Conservation (phyloP, 2,797 vertebrate genomes). For the Scarus forsteni region DNA sequence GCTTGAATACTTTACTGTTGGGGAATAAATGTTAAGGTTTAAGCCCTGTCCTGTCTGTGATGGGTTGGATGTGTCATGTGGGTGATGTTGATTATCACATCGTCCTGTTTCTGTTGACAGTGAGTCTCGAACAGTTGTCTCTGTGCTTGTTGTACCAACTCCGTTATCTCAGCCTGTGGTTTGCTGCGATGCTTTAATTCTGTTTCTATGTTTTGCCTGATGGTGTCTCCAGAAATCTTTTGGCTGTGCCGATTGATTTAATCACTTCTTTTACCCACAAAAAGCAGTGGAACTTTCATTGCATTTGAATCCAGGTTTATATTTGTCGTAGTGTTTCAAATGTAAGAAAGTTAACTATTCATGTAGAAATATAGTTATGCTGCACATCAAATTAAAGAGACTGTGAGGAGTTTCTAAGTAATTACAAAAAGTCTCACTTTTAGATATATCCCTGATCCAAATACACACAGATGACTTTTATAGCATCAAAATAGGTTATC, state of each 20-base stretch:
- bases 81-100: not conserved
- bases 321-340: too few species aligned
- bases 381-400: too few species aligned
- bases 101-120: not conserved
- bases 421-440: too few species aligned
- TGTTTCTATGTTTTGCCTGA: not conserved
- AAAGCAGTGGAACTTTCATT: not conserved
- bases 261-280: not conserved
- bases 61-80: not conserved
- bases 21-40: not conserved
- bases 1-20: not conserved
- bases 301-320: not conserved
- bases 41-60: not conserved
- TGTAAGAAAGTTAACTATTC: too few species aligned
- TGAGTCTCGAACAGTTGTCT: not conserved
- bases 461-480: too few species aligned
- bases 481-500: too few species aligned
- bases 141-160: not conserved
- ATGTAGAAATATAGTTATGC: too few species aligned
- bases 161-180: constrained; percentile 6
- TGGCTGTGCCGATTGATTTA: not conserved
- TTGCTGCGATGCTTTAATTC: not conserved
- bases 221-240: not conserved
- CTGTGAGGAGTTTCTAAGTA: too few species aligned
- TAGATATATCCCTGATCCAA: too few species aligned